Base-by-base conservation (phyloP, 1,140 invertebrate species). In the Carcinoscorpius rotundicauda region DNA sequence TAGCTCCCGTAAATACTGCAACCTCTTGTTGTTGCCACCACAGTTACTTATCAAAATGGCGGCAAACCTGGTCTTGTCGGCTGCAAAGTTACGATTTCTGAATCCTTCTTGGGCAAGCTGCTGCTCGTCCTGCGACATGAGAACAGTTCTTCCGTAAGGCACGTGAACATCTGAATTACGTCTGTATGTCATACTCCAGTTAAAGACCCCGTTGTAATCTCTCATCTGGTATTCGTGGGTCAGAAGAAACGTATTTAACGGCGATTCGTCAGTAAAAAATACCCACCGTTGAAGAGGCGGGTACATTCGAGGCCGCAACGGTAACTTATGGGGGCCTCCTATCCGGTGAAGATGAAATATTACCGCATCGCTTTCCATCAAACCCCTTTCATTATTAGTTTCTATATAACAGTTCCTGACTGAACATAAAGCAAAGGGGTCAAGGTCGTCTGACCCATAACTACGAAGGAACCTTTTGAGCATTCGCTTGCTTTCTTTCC, bases 131-230 rank as follows among this genome's bases (percentile, higher is more conserved):
- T 6, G 53, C 3, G n/a, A 55, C 50, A 69, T 11, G 9, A 56
- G 53, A 4, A 65, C 55, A 8, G 64, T 66, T 51, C 64, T 6
- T 84, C 75, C 86, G 69, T 87, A 87, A 3, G 85, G 84, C 3
- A 87, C 81, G 0, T 84, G 85, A 49, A 87, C 77, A 68, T 87
- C 85, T 5, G 85, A 82, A 68, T 87, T 82, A 49, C 72, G 79
- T 75, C 83, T 79, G 70, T 87, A 89, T 3, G 82, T 84, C 86
- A 88, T 88, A 3, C 86, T 86, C 86, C 86, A 88, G 73, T 88
- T 88, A 71, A 88, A 87, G 51, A 70, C 58, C 0, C 70, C 5
- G 62, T 83, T 78, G 63, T 83, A 83, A 51, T 80, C 70, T 4
- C 71, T 72, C 51, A 83, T 66, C 29, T 72, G 72, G 48, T 68